phyloP scores from a whole-genome alignment of 2,888 invertebrate species.

The Cryptus viduatorius region DNA sequence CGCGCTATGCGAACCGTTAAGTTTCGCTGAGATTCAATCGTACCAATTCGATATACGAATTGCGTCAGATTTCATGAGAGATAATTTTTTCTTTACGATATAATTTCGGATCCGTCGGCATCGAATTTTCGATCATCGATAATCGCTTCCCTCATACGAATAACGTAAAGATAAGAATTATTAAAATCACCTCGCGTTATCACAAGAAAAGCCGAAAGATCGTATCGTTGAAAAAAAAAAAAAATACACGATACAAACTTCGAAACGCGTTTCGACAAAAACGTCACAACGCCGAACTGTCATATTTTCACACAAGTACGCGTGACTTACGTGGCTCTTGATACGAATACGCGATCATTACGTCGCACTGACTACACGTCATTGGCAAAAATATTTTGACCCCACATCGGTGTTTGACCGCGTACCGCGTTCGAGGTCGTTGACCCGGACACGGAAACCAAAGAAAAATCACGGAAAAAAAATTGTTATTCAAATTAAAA shows the following conservation, averaged over 20 bases:
- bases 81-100: too few relatives aligned
- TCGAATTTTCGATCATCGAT: neutral
- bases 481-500: neutral
- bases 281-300: constrained; percentile 28
- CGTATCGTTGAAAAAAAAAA: neutral
- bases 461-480: neutral
- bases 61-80: neutral
- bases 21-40: neutral
- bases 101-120: neutral
- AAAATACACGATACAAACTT: neutral
- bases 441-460: neutral
- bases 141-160: neutral
- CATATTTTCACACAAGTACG: neutral
- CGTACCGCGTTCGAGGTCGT: neutral
- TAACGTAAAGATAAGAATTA: neutral
- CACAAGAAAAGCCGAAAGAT: neutral
- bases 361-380: neutral
- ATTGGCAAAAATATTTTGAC: constrained; percentile 29
- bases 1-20: neutral
- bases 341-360: neutral
- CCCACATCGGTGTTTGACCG: neutral
- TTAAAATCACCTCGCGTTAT: neutral
- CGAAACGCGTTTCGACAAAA: neutral
- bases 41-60: neutral
- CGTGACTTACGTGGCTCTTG: neutral